Percentiles rank a stretch among this genome's conserved stretches.
These are phyloP conservation scores for Herminia tarsipennalis DNA, from an alignment of 2,888 invertebrate genomes.

Conservation along the genomic window DNA sequence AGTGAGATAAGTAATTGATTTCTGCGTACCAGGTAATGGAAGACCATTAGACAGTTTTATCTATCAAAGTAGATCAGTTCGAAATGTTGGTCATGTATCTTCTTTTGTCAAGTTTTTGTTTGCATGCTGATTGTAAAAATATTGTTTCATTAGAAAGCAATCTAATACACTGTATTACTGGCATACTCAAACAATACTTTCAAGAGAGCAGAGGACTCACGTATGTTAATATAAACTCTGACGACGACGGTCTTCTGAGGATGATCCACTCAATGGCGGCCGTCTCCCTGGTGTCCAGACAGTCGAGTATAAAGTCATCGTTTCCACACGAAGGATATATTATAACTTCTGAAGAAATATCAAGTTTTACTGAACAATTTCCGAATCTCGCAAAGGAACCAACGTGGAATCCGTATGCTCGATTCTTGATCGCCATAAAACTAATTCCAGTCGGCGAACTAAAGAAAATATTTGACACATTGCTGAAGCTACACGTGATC, in stretches of 20 bases:
- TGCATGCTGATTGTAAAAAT: not conserved
- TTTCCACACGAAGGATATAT: slow-evolving; percentile 43
- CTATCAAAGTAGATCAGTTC: no score
- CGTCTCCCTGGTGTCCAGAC: slow-evolving; percentile 7
- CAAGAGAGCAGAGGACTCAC: slow-evolving; percentile 10
- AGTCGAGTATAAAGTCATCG: not conserved
- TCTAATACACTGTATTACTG: slow-evolving; percentile 10
- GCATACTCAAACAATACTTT: slow-evolving; percentile 19
- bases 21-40: no score
- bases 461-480: slow-evolving; percentile 47
- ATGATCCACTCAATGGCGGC: slow-evolving; percentile 9
- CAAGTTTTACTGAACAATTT: slow-evolving; percentile 36
- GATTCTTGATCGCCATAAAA: slow-evolving; percentile 50
- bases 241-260: slow-evolving; percentile 13
- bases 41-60: no score
- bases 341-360: slow-evolving; percentile 31
- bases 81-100: not conserved
- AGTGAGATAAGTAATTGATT: no score
- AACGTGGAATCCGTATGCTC: slow-evolving; percentile 54
- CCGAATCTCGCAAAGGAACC: slow-evolving; percentile 35
- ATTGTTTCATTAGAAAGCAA: not conserved
- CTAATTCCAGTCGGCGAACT: slow-evolving; percentile 27
- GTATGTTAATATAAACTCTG: slow-evolving; percentile 14
- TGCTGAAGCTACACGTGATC: slow-evolving; percentile 45
- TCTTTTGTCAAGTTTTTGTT: not conserved